Percentiles rank a stretch among this genome's conserved stretches.
Evolutionary conservation across 2,888 invertebrate species (phyloP).

Genomic region (Labia minor): DNA sequence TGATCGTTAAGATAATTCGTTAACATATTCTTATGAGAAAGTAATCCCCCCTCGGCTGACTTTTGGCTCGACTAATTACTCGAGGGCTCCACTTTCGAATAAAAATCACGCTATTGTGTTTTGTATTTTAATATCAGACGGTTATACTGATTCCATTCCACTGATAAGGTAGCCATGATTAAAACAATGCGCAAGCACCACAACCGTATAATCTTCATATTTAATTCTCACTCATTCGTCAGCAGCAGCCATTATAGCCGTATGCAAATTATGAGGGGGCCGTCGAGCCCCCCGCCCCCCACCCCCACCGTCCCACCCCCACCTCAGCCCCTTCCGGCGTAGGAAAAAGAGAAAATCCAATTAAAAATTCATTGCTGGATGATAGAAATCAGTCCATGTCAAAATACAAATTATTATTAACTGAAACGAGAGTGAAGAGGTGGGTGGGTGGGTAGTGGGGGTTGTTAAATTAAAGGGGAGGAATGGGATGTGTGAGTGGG

Average conservation of each 20-base stretch:
- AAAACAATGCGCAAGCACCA: constrained; percentile 7
- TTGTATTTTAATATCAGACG: constrained; percentile 7
- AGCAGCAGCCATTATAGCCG: not conserved
- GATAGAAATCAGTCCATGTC: constrained; percentile 1
- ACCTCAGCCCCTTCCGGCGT: not conserved
- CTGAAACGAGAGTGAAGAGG: too few species aligned
- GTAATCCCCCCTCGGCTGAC: not conserved
- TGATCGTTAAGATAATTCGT: not conserved
- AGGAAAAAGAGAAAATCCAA: not conserved
- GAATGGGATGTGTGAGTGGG: too few species aligned
- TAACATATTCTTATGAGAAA: constrained; percentile 13
- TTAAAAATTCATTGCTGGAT: not conserved
- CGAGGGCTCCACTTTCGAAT: not conserved
- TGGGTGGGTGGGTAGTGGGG: too few species aligned
- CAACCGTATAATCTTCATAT: constrained; percentile 13
- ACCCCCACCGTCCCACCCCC: not conserved
- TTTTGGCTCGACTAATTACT: not conserved
- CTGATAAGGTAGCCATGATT: constrained; percentile 6
- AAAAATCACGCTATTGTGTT: constrained; percentile 13
- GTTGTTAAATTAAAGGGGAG: too few species aligned
- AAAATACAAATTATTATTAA: constrained; percentile 9
- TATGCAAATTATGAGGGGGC: not conserved
- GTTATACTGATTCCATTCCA: not conserved
- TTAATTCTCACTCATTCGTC: constrained; percentile 13
- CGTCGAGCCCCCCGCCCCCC: not conserved